Evolutionary conservation across 35 echinoderm and acorn worm species (phyloP), one percentile per base, ranked within the genome.

Genomic region (Heliocidaris tuberculata): DNA sequence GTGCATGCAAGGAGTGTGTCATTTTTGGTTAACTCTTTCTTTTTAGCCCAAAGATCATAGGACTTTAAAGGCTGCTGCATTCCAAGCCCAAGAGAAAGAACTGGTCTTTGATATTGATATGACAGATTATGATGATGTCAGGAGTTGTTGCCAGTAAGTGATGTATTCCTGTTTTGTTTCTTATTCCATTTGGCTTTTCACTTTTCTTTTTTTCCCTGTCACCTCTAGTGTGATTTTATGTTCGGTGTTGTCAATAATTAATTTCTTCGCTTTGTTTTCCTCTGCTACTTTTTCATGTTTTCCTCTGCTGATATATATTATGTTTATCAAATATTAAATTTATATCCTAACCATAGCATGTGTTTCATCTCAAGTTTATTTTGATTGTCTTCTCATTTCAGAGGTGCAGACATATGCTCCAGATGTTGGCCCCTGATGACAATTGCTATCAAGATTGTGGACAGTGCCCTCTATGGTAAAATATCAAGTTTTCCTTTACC

Each of bases 21-120:
- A 42, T 42, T 42, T 42, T 42, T 0, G 35, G 35, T 60, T 12
- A 0, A 78, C 27, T 78, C 27, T 2, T 6, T 27, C 65, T 78
- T 78, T 95, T 48, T 32, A 99, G 98, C 98, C 98, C 6, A 99
- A 99, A 86, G 98, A 99, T 70, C 98, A 99, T 78, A 96, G 96
- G 70, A 99, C 98, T 59, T 92, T 99, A 11, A 99, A 99, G 50
- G 95, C 98, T 1, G 90, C 98, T 92, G 94, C 98, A 91, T 99
- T 99, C 88, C 98, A 99, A 96, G 98, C 98, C 16, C 94, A 95
- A 54, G 98, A 99, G 92, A 97, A 99, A 92, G 98, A 99, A 95
- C 96, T 99, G 3, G 98, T 99, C 0, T 99, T 99, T 96, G 98
- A 99, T 96, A 99, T 99, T 32, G 98, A 99, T 95, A 99, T 99